These are phyloP conservation scores for Hemithea aestivaria DNA, from an alignment of 2,888 invertebrate genomes.

Conservation along the genomic window DNA sequence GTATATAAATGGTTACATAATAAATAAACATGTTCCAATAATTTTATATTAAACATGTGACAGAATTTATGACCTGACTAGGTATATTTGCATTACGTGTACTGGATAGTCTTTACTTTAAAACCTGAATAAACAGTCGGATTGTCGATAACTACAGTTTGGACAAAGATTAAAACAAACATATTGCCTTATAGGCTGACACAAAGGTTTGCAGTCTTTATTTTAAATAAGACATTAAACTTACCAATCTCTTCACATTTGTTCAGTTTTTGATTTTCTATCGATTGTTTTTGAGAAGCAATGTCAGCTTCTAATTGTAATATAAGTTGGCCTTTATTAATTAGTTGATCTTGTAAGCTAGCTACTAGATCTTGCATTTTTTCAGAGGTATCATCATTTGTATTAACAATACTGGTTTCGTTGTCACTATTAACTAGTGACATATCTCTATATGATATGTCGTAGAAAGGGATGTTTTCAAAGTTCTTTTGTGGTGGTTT, in stretches of 20 bases:
- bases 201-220: too few relatives aligned
- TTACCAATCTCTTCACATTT: conserved; percentile 43
- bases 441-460: conserved; percentile 52
- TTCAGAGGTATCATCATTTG: conserved; percentile 33
- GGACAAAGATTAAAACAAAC: too few relatives aligned
- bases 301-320: conserved; percentile 50
- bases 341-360: conserved; percentile 45
- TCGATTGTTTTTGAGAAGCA: conserved; percentile 43
- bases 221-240: too few relatives aligned
- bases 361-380: conserved; percentile 34
- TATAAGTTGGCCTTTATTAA: conserved; percentile 42
- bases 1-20: too few relatives aligned
- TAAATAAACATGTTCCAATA: too few relatives aligned
- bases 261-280: conserved; percentile 46
- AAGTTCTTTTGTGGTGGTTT: conserved; percentile 9
- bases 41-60: too few relatives aligned
- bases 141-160: too few relatives aligned
- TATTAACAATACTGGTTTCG: conserved; percentile 42
- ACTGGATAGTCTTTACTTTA: too few relatives aligned
- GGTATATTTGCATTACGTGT: too few relatives aligned
- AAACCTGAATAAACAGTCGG: too few relatives aligned
- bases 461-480: conserved; percentile 46
- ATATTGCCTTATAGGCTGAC: too few relatives aligned
- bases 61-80: too few relatives aligned
- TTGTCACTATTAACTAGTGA: conserved; percentile 56